Conservation (phyloP, 2,797 vertebrate genomes). For the Spatula clypeata region DNA sequence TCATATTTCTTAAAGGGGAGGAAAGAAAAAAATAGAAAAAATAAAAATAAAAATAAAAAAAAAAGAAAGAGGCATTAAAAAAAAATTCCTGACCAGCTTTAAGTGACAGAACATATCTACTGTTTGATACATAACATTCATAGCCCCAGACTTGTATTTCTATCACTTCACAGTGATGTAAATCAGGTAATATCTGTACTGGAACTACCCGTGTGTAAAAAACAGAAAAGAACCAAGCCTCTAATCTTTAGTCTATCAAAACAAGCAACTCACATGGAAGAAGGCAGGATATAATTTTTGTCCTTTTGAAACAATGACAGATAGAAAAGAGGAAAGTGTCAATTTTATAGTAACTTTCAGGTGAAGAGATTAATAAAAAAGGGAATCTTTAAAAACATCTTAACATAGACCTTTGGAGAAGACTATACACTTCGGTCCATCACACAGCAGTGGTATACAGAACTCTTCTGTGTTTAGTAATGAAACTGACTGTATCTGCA, state of each 20-base stretch:
- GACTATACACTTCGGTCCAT: neutral
- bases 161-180: neutral
- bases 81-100: neutral
- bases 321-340: neutral
- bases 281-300: neutral
- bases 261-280: neutral
- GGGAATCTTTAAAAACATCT: neutral
- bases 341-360: neutral
- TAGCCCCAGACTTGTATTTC: neutral
- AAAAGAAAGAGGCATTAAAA: neutral
- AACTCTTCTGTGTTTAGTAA: neutral
- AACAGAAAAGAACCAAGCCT: neutral
- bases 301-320: neutral
- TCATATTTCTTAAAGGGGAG: neutral
- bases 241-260: neutral
- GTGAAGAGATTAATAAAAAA: neutral
- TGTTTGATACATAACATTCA: neutral
- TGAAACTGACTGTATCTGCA: neutral
- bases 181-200: neutral
- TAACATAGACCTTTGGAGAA: neutral
- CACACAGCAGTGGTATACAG: neutral
- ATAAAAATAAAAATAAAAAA: neutral
- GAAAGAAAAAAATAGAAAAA: neutral
- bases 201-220: neutral
- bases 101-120: neutral